Evolutionary conservation across 2,888 invertebrate genomes (phyloP).

Genomic region (Clepsis dumicolana): DNA sequence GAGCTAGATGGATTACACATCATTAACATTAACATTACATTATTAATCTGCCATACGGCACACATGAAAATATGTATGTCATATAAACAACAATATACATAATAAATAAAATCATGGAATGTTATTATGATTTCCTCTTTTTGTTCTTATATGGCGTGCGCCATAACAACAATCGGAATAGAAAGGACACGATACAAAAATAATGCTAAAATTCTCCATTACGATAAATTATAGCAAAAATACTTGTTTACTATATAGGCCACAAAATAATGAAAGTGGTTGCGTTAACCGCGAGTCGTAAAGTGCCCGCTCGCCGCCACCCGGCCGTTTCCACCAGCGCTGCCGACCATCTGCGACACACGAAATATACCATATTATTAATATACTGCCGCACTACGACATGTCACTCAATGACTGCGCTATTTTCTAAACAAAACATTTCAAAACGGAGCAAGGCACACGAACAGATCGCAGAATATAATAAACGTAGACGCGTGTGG

Average conservation of each 20-base stretch:
- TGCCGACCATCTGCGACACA: conserved; percentile 40
- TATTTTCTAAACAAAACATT: too few species aligned
- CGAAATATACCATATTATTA: too few species aligned
- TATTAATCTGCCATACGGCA: conserved; percentile 69
- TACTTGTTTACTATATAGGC: conserved; percentile 74
- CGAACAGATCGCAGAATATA: too few species aligned
- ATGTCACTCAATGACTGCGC: too few species aligned
- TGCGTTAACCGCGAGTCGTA: conserved; percentile 22
- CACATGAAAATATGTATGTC: conserved; percentile 84
- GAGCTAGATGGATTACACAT: conserved; percentile 80
- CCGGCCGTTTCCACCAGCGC: neutral
- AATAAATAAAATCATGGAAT: conserved; percentile 86
- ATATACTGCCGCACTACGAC: too few species aligned
- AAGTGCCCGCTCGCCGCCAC: conserved; percentile 9
- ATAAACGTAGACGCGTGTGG: too few species aligned
- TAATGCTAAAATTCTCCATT: conserved; percentile 73
- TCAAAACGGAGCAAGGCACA: too few species aligned
- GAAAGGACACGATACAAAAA: conserved; percentile 73
- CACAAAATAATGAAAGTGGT: conserved; percentile 49
- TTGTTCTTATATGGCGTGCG: conserved; percentile 62
- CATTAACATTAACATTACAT: conserved; percentile 72
- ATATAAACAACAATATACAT: conserved; percentile 80
- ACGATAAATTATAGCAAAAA: conserved; percentile 84
- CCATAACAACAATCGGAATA: conserved; percentile 62
- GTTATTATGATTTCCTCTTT: conserved; percentile 76